These are phyloP conservation scores for Ascaphus truei DNA, from an alignment of 2,113 vertebrate genomes.

Conservation along the genomic window DNA sequence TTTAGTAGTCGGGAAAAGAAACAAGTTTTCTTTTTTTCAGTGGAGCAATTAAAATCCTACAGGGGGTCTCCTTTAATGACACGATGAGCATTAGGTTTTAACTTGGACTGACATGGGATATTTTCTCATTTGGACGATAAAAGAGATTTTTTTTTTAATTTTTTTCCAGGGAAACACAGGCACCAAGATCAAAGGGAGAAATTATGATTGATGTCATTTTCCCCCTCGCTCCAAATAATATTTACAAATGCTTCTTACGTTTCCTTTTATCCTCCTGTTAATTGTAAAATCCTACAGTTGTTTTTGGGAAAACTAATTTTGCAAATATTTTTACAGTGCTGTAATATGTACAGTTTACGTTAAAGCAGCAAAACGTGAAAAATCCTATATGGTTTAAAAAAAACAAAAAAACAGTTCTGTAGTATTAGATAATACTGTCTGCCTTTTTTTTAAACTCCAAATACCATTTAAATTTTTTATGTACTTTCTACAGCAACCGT, in stretches of 20 bases:
- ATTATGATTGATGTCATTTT: background rate
- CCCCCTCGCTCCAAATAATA: background rate
- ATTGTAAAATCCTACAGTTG: background rate
- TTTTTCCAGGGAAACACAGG: background rate
- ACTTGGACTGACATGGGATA: slow-evolving; percentile 13
- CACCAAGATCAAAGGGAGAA: slow-evolving; percentile 2
- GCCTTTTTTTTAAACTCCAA: too few relatives aligned
- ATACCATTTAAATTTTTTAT: too few relatives aligned
- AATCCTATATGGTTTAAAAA: too few relatives aligned
- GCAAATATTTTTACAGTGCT: too few relatives aligned
- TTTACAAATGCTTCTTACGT: background rate
- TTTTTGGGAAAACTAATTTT: too few relatives aligned
- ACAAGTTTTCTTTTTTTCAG: background rate
- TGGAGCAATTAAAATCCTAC: slow-evolving; percentile 15
- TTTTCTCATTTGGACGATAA: background rate
- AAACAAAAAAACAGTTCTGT: too few relatives aligned
- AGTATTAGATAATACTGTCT: too few relatives aligned
- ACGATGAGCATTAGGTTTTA: slow-evolving; percentile 7
- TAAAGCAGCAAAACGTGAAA: too few relatives aligned
- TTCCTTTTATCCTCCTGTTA: background rate
- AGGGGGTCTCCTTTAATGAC: slow-evolving; percentile 18
- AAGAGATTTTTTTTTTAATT: background rate
- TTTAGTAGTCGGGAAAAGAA: background rate
- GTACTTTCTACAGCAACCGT: too few relatives aligned
- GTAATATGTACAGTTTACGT: background rate